Percentiles rank a stretch among this genome's conserved stretches.
Conservation (phyloP, 2,797 vertebrate genomes). For the Alauda arvensis region DNA sequence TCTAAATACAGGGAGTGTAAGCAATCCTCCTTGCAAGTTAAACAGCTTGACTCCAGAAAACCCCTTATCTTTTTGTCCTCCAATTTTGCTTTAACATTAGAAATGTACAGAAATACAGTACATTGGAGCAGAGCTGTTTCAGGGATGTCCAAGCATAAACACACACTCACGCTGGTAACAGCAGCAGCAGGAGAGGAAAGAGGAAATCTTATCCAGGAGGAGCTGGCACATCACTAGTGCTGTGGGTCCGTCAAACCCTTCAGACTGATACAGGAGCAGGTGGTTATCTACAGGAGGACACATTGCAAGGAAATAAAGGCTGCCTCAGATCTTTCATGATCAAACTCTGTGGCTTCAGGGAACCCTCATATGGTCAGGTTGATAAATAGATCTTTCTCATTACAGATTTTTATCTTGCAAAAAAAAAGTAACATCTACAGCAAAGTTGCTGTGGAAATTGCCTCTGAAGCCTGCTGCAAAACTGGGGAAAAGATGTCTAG, state of each 20-base stretch:
- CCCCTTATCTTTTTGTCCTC: background rate
- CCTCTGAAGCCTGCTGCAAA: background rate
- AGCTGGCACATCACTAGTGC: background rate
- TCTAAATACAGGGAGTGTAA: background rate
- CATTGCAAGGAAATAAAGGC: background rate
- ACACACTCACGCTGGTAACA: background rate
- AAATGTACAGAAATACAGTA: background rate
- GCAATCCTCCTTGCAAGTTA: background rate
- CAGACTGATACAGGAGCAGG: background rate
- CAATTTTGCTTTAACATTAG: background rate
- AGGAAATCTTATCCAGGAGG: background rate
- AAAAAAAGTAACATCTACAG: background rate
- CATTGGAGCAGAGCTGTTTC: background rate
- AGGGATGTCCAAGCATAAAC: background rate
- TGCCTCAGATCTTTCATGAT: background rate
- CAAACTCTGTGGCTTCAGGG: background rate
- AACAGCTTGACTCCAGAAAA: background rate
- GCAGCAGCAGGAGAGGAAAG: background rate
- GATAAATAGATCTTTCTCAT: background rate
- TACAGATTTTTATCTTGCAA: background rate
- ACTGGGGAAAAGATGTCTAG: background rate
- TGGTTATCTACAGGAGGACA: background rate
- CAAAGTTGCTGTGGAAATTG: background rate
- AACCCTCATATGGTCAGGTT: background rate
- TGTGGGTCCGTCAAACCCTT: background rate